Evolutionary conservation across 2,888 invertebrate species (phyloP).

Genomic region (Brenthis ino): DNA sequence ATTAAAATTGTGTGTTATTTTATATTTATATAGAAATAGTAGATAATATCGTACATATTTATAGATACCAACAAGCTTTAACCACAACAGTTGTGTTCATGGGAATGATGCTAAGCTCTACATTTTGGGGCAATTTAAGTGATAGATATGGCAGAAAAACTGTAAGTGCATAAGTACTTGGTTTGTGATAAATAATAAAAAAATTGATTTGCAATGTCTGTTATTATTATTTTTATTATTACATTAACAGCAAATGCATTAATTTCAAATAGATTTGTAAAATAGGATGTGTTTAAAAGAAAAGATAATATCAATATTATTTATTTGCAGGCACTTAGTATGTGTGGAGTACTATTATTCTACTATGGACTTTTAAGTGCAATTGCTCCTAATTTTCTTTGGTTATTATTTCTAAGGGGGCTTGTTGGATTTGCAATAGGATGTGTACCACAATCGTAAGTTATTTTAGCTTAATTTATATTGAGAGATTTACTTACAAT

Average conservation of each 20-base stretch:
- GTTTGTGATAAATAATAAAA: not conserved
- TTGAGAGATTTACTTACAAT: not conserved
- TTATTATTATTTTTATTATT: no score
- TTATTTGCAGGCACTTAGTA: slow-evolving; percentile 87
- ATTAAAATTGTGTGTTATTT: not conserved
- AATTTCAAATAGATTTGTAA: no score
- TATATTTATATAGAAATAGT: not conserved
- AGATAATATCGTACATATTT: slow-evolving; percentile 34
- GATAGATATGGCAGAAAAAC: slow-evolving; percentile 95
- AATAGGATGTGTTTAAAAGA: not conserved
- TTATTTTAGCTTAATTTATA: slow-evolving; percentile 44
- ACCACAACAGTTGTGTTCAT: slow-evolving; percentile 96
- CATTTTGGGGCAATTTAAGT: slow-evolving; percentile 97
- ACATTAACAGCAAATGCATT: no score
- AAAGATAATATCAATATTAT: slow-evolving; percentile 12
- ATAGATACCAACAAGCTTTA: slow-evolving; percentile 93
- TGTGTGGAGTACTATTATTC: slow-evolving; percentile 94
- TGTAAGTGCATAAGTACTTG: slow-evolving; percentile 71
- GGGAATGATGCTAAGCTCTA: slow-evolving; percentile 98
- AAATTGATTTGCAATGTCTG: not conserved
- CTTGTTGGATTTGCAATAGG: slow-evolving; percentile 98
- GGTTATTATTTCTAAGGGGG: slow-evolving; percentile 94
- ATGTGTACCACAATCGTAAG: slow-evolving; percentile 98
- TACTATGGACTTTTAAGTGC: slow-evolving; percentile 95
- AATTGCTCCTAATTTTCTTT: slow-evolving; percentile 94